Evolutionary conservation across 2,113 vertebrate genomes (phyloP), one percentile per base, ranked within the genome.

Genomic region (Cheirogaleus medius): DNA sequence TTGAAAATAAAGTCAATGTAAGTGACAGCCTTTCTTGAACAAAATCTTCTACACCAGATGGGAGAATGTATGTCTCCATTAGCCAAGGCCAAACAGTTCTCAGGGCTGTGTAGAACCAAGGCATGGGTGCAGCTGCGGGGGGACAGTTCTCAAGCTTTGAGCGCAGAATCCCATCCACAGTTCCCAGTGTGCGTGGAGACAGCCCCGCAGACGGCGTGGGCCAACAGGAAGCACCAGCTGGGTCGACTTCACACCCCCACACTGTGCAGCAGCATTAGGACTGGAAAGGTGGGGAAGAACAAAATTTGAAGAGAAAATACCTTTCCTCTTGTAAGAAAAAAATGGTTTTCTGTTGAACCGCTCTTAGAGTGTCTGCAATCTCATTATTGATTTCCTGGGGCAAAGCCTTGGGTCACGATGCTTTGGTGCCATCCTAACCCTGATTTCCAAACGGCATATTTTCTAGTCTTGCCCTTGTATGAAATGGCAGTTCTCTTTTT

Each of bases 401-500:
- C 85, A 68, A 87, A 95, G 34, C 56, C 42, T 87, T 37, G 21
- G n/a, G 25, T 80, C 78, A 32, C 6, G 39, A 34, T 4, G 74
- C 58, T 60, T 83, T 73, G 1, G 6, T 34, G 81, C 93, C 97
- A 90, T 71, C 34, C 56, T 90, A 69, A 69, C 54, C 44, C 68
- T 32, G 21, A 74, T 69, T 84, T 91, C 92, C 71, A 47, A 44
- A 88, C 68, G 80, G 69, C 47, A 7, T 18, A 42, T 34, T 93
- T 97, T 66, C 85, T 77, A 12, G 76, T 93, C 93, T 93, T 92
- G 52, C 25, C 39, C 25, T 63, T 90, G 84, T 95, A 95, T 96
- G 95, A 98, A 99, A 95, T 66, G 89, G 96, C 92, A 90, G 97
- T 94, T 97, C 98, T 92, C 97, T 98, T 97, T 97, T 83, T 98